Percentiles rank a stretch among this genome's conserved stretches.
Evolutionary conservation across 1,140 invertebrate species (phyloP).

Genomic region (Neodiprion virginianus): DNA sequence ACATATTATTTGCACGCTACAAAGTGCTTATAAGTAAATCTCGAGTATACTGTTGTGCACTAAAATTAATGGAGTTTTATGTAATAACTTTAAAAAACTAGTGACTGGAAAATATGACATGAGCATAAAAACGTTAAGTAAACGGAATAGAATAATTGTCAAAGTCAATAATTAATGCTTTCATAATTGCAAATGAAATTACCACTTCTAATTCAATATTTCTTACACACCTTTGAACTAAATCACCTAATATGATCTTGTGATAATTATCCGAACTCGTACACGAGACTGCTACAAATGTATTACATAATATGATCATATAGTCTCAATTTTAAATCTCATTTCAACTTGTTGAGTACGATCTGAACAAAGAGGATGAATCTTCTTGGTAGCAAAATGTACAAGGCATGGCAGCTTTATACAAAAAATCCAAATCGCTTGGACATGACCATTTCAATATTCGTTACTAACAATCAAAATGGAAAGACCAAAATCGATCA

Average conservation of each 20-base stretch:
- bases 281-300: too few relatives aligned
- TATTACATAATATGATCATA: background rate
- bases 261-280: too few relatives aligned
- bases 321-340: background rate
- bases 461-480: background rate
- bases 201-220: too few relatives aligned
- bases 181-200: background rate
- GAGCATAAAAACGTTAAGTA: background rate
- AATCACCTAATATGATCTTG: too few relatives aligned
- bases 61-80: background rate
- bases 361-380: constrained; percentile 33
- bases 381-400: constrained; percentile 43
- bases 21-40: too few relatives aligned
- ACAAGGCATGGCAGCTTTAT: constrained; percentile 47
- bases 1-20: too few relatives aligned
- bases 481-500: background rate
- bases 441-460: background rate
- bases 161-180: background rate
- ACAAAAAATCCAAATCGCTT: constrained; percentile 27
- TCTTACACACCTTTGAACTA: too few relatives aligned
- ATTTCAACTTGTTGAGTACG: background rate
- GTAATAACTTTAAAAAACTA: background rate
- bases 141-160: background rate
- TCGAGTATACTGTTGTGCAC: too few relatives aligned
- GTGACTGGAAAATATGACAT: background rate